Evolutionary conservation across 2,888 invertebrate genomes (phyloP), one percentile per base, ranked within the genome.

Genomic region (Phortica magna): DNA sequence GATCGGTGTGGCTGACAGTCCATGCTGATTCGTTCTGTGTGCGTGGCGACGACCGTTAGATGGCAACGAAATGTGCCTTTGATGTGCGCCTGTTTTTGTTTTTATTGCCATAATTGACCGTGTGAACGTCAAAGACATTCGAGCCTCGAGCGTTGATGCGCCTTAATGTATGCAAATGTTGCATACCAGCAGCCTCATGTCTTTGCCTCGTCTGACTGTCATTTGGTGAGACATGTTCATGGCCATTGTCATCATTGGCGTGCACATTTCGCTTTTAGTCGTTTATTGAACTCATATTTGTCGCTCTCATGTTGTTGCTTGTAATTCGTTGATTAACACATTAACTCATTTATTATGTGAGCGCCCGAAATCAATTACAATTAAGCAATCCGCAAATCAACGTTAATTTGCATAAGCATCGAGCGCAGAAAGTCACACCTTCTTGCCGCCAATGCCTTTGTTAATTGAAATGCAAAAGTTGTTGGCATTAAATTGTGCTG

Each of bases 21-120:
- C n/a, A n/a, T n/a, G n/a, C n/a, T n/a, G 42, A 42, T 1, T n/a
- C 7, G n/a, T n/a, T 10, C 7, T 42, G 61, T 43, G n/a, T 59
- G 5, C 43, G 31, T 31, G 43, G 61, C 59, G 73, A 42, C 42
- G 31, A 42, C 31, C 31, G 31, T 73, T 73, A 19, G 39, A 73
- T 14, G 73, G 42, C n/a, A 43, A 19, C 64, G n/a, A 61, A 64
- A 22, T 41, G 31, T 31, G 42, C 42, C 31, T 61, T 61, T 73
- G 41, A 43, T 73, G 41, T 73, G 41, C 43, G 42, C n/a, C 12
- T 43, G n/a, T n/a, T n/a, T n/a, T n/a, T n/a, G n/a, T 22, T 72
- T 57, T 73, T 73, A 64, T 31, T 39, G 67, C 41, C 67, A 41
- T 42, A 67, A 14, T 67, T 67, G 67, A 67, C 41, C 67, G 39